A percentile compares a stretch with the other conserved stretches of the same genome.
phyloP scores from a whole-genome alignment of 2,797 vertebrate species.

The Hirundo rustica region DNA sequence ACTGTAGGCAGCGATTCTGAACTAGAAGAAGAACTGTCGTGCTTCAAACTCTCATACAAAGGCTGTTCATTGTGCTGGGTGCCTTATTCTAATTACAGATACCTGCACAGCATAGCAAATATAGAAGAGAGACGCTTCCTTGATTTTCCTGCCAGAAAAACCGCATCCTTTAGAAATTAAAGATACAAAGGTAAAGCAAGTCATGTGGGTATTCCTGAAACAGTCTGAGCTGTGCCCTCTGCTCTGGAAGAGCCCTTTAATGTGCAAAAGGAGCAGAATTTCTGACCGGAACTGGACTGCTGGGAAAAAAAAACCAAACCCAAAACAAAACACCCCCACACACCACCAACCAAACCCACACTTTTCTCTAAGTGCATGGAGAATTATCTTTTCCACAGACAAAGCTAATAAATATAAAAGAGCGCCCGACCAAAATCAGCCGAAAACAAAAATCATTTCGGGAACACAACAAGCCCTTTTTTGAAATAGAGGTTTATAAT shows the following conservation, averaged over 20 bases:
- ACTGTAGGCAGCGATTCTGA: conserved; percentile 53
- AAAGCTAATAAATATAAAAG: neutral
- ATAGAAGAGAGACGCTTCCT: neutral
- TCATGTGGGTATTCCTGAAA: neutral
- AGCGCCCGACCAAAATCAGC: neutral
- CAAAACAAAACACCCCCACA: neutral
- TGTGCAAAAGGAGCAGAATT: neutral
- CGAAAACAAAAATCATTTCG: neutral
- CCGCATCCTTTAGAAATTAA: neutral
- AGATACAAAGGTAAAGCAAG: neutral
- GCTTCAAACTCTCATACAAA: conserved; percentile 30
- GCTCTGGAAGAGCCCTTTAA: neutral
- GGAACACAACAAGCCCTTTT: neutral
- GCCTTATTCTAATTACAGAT: conserved; percentile 50
- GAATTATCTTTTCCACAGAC: neutral
- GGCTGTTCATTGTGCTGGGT: conserved; percentile 22
- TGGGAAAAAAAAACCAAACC: rapidly evolving
- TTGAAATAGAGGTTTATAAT: neutral
- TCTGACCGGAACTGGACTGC: neutral
- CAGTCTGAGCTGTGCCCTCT: neutral
- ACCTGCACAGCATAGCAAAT: conserved; percentile 42
- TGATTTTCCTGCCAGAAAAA: neutral
- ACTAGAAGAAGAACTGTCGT: conserved; percentile 15
- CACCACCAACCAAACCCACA: too few relatives aligned
- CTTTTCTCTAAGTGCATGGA: neutral